Evolutionary conservation across 1,140 invertebrate genomes (phyloP).

Genomic region (Pararge aegeria): DNA sequence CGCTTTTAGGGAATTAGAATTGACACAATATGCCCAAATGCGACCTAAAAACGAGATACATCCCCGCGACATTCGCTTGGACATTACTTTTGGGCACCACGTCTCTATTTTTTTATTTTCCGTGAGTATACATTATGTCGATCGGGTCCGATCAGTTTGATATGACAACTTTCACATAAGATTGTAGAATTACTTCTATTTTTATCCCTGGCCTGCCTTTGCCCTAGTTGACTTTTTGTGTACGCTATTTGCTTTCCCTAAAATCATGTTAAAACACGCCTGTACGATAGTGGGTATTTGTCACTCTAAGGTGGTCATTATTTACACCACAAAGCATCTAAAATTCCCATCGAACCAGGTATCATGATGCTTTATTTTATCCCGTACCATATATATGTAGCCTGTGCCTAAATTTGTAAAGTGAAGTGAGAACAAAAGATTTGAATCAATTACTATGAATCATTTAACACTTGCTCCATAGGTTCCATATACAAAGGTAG

Average conservation of each 20-base stretch:
- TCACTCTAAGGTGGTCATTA: conserved; percentile 23
- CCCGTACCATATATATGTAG: conserved; percentile 22
- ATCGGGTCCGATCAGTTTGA: conserved; percentile 63
- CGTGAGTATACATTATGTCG: conserved; percentile 88
- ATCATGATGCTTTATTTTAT: conserved; percentile 21
- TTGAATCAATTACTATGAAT: conserved; percentile 31
- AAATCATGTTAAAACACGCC: conserved; percentile 13
- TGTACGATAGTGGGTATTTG: conserved; percentile 2
- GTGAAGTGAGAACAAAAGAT: conserved; percentile 36
- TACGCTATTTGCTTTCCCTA: conserved; percentile 16
- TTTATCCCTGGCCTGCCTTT: conserved; percentile 60
- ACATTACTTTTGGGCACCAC: conserved; percentile 93
- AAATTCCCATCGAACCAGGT: conserved; percentile 21
- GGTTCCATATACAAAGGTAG: background rate
- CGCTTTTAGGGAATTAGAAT: conserved; percentile 78
- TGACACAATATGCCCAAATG: conserved; percentile 93
- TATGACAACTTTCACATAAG: conserved; percentile 75
- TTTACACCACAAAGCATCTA: conserved; percentile 32
- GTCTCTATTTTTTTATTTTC: conserved; percentile 96
- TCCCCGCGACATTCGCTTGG: conserved; percentile 98
- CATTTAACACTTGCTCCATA: background rate
- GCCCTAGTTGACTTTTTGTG: conserved; percentile 43
- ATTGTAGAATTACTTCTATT: conserved; percentile 68
- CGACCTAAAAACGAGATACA: conserved; percentile 94
- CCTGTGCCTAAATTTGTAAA: conserved; percentile 34